Percentiles rank a stretch among this genome's conserved stretches.
Evolutionary conservation across 2,797 vertebrate genomes (phyloP).

Genomic region (Paedocypris micromegethes): DNA sequence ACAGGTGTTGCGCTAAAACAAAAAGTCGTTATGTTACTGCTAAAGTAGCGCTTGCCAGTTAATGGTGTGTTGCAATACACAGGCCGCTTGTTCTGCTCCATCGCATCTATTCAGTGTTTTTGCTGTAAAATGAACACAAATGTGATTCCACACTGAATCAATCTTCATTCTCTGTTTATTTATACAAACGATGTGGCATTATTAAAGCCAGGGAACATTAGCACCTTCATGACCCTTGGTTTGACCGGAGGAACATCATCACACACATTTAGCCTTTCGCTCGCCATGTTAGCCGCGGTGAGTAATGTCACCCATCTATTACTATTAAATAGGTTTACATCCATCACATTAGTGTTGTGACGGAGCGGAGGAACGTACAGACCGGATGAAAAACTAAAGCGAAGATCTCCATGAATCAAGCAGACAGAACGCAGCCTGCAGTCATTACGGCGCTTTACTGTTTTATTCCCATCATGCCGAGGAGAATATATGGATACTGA

Average conservation of each 20-base stretch:
- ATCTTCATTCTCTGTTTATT: slow-evolving; percentile 32
- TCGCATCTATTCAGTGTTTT: slow-evolving; percentile 7
- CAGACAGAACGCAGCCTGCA: slow-evolving; percentile 13
- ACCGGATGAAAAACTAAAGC: slow-evolving; percentile 31
- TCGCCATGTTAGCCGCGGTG: slow-evolving; percentile 12
- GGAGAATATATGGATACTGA: slow-evolving; percentile 17
- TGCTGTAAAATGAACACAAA: slow-evolving; percentile 21
- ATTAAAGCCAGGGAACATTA: slow-evolving; percentile 12
- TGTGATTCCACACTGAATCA: slow-evolving; percentile 21
- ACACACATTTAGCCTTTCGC: not conserved
- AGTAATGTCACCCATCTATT: slow-evolving; percentile 35
- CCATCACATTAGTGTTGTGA: slow-evolving; percentile 13
- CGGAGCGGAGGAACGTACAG: slow-evolving; percentile 1
- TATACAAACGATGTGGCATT: slow-evolving; percentile 27
- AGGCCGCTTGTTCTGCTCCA: not conserved
- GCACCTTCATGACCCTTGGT: not conserved
- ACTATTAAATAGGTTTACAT: slow-evolving; percentile 26
- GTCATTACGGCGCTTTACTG: slow-evolving; percentile 19
- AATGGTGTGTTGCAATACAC: slow-evolving; percentile 15
- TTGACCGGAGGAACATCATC: slow-evolving; percentile 8
- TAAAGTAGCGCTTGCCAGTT: slow-evolving; percentile 5
- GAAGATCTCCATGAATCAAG: slow-evolving; percentile 31
- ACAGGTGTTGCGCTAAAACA: not conserved
- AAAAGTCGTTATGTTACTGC: slow-evolving; percentile 11
- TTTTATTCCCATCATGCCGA: slow-evolving; percentile 19